Percentiles rank a stretch among this genome's conserved stretches.
Conservation (phyloP, 2,113 vertebrate genomes). For the Tyrannus savana region DNA sequence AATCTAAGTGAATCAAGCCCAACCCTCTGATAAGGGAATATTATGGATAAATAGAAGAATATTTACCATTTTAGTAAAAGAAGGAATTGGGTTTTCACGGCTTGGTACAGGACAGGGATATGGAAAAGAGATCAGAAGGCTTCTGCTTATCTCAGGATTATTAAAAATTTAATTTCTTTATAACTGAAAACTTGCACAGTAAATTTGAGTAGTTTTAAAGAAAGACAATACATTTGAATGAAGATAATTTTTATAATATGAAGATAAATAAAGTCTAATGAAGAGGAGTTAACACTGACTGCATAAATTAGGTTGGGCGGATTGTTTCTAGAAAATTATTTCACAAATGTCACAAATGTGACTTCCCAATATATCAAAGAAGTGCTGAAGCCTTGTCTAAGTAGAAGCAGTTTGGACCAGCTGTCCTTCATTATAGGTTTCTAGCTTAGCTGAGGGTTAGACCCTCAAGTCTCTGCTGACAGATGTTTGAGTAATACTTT, state of each 20-base stretch:
- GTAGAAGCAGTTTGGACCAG: conserved; percentile 15
- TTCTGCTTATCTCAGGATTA: background rate
- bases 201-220: background rate
- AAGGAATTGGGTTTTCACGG: background rate
- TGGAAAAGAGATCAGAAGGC: background rate
- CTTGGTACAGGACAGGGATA: background rate
- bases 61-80: background rate
- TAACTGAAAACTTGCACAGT: background rate
- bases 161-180: background rate
- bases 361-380: background rate
- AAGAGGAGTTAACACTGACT: background rate
- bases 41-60: background rate
- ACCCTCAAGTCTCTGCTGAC: conserved; percentile 17
- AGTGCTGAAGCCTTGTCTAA: background rate
- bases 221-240: fast-evolving
- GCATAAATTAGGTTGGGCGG: background rate
- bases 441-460: background rate
- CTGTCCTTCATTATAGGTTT: conserved; percentile 25
- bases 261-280: background rate
- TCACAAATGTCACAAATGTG: background rate
- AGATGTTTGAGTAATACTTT: conserved; percentile 36
- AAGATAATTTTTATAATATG: background rate
- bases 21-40: background rate
- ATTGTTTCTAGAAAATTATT: background rate
- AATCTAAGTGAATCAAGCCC: background rate